Evolutionary conservation across 2,113 vertebrate genomes (phyloP).

Genomic region (Tringa solitaria): DNA sequence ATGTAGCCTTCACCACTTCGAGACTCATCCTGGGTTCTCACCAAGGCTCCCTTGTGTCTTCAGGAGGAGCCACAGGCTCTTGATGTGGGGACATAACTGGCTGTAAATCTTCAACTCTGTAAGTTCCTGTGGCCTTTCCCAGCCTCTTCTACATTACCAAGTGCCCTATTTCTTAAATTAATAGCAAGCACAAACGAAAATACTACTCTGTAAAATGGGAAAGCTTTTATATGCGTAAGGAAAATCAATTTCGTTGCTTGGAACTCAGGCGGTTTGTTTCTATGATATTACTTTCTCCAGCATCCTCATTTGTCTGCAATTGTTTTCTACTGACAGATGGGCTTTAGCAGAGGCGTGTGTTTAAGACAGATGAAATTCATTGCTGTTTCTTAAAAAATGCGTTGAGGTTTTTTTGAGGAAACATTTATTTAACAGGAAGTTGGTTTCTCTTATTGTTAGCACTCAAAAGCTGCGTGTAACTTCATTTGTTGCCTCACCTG

Average conservation of each 20-base stretch:
- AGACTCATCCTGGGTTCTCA: neutral
- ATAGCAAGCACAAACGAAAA: neutral
- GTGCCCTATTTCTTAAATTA: neutral
- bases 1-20: fast-evolving
- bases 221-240: neutral
- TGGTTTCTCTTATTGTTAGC: neutral
- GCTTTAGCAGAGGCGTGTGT: neutral
- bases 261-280: neutral
- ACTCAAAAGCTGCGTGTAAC: neutral
- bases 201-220: neutral
- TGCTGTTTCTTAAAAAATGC: neutral
- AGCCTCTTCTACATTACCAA: neutral
- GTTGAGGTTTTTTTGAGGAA: neutral
- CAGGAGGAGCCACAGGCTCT: neutral
- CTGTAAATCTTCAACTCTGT: neutral
- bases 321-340: neutral
- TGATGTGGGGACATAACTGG: neutral
- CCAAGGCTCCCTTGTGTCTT: neutral
- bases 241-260: neutral
- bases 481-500: neutral
- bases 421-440: neutral
- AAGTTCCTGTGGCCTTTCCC: neutral
- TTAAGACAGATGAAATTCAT: neutral
- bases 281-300: neutral
- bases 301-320: neutral